phyloP scores from a whole-genome alignment of 2,797 vertebrate genomes.

The Pogonophryne albipinna region DNA sequence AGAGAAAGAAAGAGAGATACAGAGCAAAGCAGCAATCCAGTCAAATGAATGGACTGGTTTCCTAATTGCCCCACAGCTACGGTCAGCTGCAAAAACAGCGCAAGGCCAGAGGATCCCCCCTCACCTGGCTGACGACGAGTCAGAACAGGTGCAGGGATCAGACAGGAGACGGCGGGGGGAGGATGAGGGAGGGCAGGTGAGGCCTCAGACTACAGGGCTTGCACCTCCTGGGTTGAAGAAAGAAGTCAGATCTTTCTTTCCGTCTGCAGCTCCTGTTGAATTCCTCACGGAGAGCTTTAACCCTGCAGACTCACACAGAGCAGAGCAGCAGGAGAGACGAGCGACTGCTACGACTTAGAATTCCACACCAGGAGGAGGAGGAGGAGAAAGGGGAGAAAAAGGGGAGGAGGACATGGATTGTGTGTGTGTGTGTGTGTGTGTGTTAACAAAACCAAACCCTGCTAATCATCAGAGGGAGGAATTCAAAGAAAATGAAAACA shows the following conservation, averaged over 20 bases:
- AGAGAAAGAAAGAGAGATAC: slow-evolving; percentile 32
- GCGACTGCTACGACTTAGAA: slow-evolving; percentile 60
- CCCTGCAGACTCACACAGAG: slow-evolving; percentile 52
- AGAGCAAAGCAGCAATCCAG: slow-evolving; percentile 65
- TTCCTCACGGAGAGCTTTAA: slow-evolving; percentile 38
- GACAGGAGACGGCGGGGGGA: slow-evolving; percentile 35
- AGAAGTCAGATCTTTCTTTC: slow-evolving; percentile 14
- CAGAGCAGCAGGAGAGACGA: slow-evolving; percentile 59
- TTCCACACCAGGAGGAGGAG: slow-evolving; percentile 65
- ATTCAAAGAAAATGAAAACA: slow-evolving; percentile 65
- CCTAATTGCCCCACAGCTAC: slow-evolving; percentile 62
- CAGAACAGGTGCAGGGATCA: slow-evolving; percentile 76
- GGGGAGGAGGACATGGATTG: slow-evolving; percentile 45
- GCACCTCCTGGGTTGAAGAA: slow-evolving; percentile 28
- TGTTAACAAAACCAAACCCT: slow-evolving; percentile 64
- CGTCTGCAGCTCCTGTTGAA: slow-evolving; percentile 30
- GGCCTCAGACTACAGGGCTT: slow-evolving; percentile 36
- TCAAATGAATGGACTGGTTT: slow-evolving; percentile 69
- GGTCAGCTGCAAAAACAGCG: slow-evolving; percentile 77
- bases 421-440: slow-evolving; percentile 28
- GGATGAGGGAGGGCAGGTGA: slow-evolving; percentile 38
- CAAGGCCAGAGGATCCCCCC: slow-evolving; percentile 57
- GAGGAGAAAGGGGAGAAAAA: slow-evolving; percentile 18
- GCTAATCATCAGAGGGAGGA: slow-evolving; percentile 57
- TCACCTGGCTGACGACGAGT: slow-evolving; percentile 76